Evolutionary conservation across 2,113 vertebrate species (phyloP), one percentile per base, ranked within the genome.

Genomic region (Sapajus apella): DNA sequence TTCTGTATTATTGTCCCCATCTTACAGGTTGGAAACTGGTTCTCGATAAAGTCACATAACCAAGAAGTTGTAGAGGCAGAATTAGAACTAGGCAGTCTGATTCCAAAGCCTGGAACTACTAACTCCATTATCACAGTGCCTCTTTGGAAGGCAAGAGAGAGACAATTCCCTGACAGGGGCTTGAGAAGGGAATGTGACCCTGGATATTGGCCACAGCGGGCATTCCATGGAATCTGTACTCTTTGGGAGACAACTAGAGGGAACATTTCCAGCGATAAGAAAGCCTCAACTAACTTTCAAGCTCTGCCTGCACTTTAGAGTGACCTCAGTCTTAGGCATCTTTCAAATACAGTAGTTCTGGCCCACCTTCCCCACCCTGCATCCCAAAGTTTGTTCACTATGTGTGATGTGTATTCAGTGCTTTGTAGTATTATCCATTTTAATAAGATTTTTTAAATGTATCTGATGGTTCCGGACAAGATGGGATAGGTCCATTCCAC

Each of bases 181-280:
- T 83, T 16, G 8, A 85, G 21, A 58, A 17, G 23, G 64, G 47
- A 66, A 25, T 10, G 56, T 16, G 30, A 43, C 40, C 37, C 43
- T 45, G 20, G 56, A 35, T 8, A 4, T 8, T 1, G 13, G 2
- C 58, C 8, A 2, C 3, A 1, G 8, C 17, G 72, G 30, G 32
- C 50, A 47, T 40, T 9, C 32, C 40, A 8, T 61, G 72, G 50
- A 58, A 25, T 81, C 17, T 47, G 52, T 43, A 3, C 17, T 11
- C 64, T 30, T 25, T 23, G 37, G 10, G 32, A 23, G 37, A 91
- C 40, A 43, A 3, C 2, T 14, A 47, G 37, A 43, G 43, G 21
- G 32, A 8, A 12, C 11, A 21, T 35, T 23, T 89, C 61, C 52
- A 66, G 25, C 20, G 13, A 21, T 16, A 2, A 37, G 32, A 47